phyloP scores from a whole-genome alignment of 2,113 vertebrate genomes.

The Macrotus californicus region DNA sequence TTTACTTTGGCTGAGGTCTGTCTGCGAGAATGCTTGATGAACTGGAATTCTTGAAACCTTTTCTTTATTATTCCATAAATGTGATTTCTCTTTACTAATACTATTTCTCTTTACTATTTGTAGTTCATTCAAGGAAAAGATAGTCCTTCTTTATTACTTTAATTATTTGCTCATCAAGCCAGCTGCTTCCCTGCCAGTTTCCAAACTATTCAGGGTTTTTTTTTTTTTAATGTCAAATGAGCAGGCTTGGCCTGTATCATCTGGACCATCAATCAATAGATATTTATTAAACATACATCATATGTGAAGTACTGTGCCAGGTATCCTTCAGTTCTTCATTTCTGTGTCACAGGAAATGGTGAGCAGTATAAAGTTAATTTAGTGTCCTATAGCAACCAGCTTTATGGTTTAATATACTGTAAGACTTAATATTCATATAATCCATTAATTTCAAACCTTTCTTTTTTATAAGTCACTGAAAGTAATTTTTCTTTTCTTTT shows the following conservation, averaged over 20 bases:
- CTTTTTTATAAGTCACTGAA: not conserved
- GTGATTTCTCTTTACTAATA: constrained; percentile 26
- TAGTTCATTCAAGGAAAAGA: not conserved
- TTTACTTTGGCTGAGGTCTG: not conserved
- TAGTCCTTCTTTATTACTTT: constrained; percentile 19
- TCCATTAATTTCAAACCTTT: constrained; percentile 47
- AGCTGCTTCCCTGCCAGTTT: not conserved
- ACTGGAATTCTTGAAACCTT: not conserved
- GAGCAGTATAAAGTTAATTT: constrained; percentile 38
- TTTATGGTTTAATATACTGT: constrained; percentile 26
- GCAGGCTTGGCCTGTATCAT: not conserved
- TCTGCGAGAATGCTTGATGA: not conserved
- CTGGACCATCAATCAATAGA: not conserved
- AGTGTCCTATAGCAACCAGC: constrained; percentile 15
- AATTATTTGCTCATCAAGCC: constrained; percentile 34
- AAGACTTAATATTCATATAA: constrained; percentile 34
- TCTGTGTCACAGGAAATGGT: not conserved
- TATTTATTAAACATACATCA: constrained; percentile 19
- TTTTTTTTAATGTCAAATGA: not conserved
- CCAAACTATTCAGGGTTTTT: constrained; percentile 5
- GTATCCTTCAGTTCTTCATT: not conserved
- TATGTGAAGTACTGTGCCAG: not conserved
- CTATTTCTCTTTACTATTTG: constrained; percentile 33
- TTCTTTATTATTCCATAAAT: constrained; percentile 19
- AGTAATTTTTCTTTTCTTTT: not conserved